A percentile compares a stretch with the other conserved stretches of the same genome.
phyloP scores from a whole-genome alignment of 2,888 invertebrate species.

The Drosophila prolongata region DNA sequence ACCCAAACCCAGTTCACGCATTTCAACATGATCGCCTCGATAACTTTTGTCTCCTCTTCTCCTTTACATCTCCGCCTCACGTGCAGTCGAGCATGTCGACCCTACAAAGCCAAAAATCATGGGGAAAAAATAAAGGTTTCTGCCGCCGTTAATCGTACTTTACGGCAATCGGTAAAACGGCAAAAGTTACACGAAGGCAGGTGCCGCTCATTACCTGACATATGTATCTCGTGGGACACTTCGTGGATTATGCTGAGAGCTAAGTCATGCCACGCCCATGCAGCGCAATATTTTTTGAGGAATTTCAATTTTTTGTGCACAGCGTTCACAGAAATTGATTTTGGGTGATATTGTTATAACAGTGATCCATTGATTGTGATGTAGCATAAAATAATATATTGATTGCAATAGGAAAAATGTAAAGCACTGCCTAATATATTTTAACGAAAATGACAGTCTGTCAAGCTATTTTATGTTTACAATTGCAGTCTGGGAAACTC shows the following conservation, averaged over 20 bases:
- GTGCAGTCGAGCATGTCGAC: slow-evolving; percentile 58
- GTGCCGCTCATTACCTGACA: slow-evolving; percentile 52
- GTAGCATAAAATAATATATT: too few relatives aligned
- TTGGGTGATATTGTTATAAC: neutral
- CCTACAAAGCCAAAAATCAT: slow-evolving; percentile 14
- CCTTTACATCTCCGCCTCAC: slow-evolving; percentile 52
- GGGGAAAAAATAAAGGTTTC: slow-evolving; percentile 21
- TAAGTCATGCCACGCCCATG: slow-evolving; percentile 47
- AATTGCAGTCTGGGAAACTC: neutral
- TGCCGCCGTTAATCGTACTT: slow-evolving; percentile 16
- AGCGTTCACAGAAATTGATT: slow-evolving; percentile 8
- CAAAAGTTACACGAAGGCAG: slow-evolving; percentile 48
- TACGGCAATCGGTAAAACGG: slow-evolving; percentile 37
- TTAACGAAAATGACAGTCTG: neutral
- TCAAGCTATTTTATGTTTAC: neutral
- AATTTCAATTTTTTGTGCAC: slow-evolving; percentile 44
- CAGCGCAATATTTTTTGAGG: slow-evolving; percentile 8
- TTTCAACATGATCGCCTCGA: slow-evolving; percentile 53
- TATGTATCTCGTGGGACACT: slow-evolving; percentile 33
- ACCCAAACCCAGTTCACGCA: slow-evolving; percentile 43
- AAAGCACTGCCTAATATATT: neutral
- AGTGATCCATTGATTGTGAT: neutral
- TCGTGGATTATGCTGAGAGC: slow-evolving; percentile 28
- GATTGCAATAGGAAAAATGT: too few relatives aligned
- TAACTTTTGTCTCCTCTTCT: slow-evolving; percentile 28